A percentile compares a stretch with the other conserved stretches of the same genome.
phyloP scores from a whole-genome alignment of 2,888 invertebrate species.

The Cephalotes varians region DNA sequence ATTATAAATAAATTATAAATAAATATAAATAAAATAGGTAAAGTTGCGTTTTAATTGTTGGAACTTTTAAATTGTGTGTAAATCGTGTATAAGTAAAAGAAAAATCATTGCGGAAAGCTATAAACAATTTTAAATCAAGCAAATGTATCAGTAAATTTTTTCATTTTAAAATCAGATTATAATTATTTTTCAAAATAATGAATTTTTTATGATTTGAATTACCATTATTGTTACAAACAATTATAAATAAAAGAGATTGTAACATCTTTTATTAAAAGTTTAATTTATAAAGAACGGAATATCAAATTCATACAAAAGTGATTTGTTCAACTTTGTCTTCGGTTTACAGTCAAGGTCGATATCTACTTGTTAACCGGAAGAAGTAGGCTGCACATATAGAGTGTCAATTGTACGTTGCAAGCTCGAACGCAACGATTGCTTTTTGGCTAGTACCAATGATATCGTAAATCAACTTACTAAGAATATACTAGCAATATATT shows the following conservation, averaged over 20 bases:
- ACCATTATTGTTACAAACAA: neutral
- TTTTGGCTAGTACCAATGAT: conserved; percentile 31
- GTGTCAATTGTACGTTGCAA: neutral
- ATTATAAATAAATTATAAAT: neutral
- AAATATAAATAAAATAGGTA: neutral
- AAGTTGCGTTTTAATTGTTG: neutral
- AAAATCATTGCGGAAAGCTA: neutral
- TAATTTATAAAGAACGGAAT: neutral
- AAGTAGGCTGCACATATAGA: conserved; percentile 26
- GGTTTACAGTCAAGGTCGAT: conserved; percentile 51
- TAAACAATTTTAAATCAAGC: neutral
- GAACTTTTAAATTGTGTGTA: neutral
- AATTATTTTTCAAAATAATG: neutral
- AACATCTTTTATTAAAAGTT: neutral
- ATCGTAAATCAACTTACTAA: conserved; percentile 28
- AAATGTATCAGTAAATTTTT: neutral
- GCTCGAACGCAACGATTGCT: neutral
- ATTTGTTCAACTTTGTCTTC: conserved; percentile 58
- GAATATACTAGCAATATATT: conserved; percentile 14
- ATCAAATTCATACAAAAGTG: neutral
- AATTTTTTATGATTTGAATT: neutral
- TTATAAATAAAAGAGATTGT: neutral
- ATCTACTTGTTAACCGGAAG: conserved; percentile 34
- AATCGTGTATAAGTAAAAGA: neutral
- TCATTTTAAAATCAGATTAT: neutral